A percentile compares a stretch with the other conserved stretches of the same genome.
phyloP scores from a whole-genome alignment of 2,888 invertebrate genomes.

The Cephus pulcher region DNA sequence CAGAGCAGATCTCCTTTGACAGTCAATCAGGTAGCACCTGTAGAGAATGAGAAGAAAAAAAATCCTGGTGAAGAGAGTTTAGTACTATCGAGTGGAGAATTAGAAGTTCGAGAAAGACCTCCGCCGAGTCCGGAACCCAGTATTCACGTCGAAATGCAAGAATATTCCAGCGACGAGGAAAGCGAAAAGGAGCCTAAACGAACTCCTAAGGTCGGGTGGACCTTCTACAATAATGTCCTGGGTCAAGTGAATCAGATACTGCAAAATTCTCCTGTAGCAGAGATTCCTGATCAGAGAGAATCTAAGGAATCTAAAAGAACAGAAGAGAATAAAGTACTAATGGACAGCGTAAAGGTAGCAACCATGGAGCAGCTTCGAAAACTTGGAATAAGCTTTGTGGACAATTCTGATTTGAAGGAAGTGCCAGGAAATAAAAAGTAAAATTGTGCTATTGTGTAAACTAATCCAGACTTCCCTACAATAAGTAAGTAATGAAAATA shows the following conservation, averaged over 20 bases:
- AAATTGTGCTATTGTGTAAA: neutral
- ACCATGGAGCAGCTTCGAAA: constrained; percentile 59
- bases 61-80: constrained; percentile 12
- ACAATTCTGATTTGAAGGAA: constrained; percentile 47
- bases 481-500: neutral
- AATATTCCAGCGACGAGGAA: constrained; percentile 60
- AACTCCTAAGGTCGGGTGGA: constrained; percentile 75
- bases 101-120: constrained; percentile 50
- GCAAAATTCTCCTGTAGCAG: constrained; percentile 61
- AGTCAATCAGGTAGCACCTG: neutral
- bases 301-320: neutral
- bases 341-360: constrained; percentile 56
- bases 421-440: neutral
- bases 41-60: neutral
- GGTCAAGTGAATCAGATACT: constrained; percentile 71
- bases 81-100: constrained; percentile 39
- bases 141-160: constrained; percentile 69
- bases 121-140: constrained; percentile 68
- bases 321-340: constrained; percentile 18
- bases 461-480: neutral
- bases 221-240: constrained; percentile 80
- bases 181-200: constrained; percentile 65
- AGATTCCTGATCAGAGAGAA: constrained; percentile 4
- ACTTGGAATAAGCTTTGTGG: constrained; percentile 57
- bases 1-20: neutral